Evolutionary conservation across 2,888 invertebrate species (phyloP).

Genomic region (Rotaria sp.): DNA sequence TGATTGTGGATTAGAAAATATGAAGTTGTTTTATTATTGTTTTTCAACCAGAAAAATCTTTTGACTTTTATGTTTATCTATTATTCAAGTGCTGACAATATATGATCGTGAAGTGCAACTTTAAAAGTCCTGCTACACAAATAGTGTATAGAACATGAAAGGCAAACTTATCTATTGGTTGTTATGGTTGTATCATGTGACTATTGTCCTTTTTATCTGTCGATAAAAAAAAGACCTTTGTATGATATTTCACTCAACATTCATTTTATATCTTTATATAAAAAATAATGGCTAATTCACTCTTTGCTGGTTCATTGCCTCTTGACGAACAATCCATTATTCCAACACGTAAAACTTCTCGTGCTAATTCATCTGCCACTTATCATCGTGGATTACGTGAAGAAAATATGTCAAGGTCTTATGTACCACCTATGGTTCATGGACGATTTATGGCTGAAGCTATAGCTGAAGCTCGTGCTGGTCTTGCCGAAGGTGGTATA

Average conservation of each 20-base stretch:
- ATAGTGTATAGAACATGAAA: neutral
- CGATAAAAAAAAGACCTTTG: neutral
- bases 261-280: neutral
- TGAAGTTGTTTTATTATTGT: no score
- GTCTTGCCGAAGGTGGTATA: slow-evolving; percentile 22
- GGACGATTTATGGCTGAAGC: neutral
- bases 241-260: neutral
- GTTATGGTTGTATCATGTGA: neutral
- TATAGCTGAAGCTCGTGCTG: neutral
- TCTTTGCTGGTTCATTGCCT: neutral
- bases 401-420: neutral
- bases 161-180: neutral
- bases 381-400: neutral
- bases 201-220: neutral
- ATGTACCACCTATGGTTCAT: neutral
- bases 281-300: neutral
- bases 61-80: no score
- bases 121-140: no score
- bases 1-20: no score
- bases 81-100: no score
- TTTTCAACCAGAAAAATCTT: no score
- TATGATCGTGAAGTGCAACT: no score
- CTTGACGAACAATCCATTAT: neutral
- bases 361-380: neutral
- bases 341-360: neutral